These are phyloP conservation scores for Vipera ursinii DNA, from an alignment of 2,797 vertebrate species.

Conservation along the genomic window DNA sequence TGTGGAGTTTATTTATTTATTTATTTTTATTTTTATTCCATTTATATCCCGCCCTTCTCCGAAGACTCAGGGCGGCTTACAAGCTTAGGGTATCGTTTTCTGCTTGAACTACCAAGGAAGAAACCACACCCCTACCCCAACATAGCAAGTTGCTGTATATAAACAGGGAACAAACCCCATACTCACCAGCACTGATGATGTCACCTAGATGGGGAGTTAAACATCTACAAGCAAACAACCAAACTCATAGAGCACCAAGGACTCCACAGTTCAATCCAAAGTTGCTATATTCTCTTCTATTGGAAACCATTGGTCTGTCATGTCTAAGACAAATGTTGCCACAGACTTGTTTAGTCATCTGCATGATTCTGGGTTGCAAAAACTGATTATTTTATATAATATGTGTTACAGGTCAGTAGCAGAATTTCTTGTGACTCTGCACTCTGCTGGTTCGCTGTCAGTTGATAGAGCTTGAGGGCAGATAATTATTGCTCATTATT, in stretches of 20 bases:
- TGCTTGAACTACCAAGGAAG: background rate
- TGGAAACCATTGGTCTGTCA: slow-evolving; percentile 13
- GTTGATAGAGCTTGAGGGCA: background rate
- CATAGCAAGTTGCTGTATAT: background rate
- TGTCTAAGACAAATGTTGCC: background rate
- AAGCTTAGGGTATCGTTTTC: background rate
- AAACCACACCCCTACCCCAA: background rate
- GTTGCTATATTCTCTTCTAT: background rate
- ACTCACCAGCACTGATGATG: background rate
- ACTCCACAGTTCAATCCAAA: background rate
- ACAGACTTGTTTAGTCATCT: background rate
- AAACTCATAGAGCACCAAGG: background rate
- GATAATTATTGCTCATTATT: background rate
- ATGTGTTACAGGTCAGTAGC: background rate
- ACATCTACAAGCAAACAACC: background rate
- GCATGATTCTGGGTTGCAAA: slow-evolving; percentile 9
- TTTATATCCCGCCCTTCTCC: no score
- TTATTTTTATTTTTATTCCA: no score
- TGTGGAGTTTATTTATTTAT: no score
- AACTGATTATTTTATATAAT: slow-evolving; percentile 23
- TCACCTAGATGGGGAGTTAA: background rate
- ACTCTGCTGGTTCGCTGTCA: background rate
- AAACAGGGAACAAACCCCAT: background rate
- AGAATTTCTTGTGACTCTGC: background rate
- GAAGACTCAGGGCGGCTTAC: no score